These are phyloP conservation scores for Phrixothrix hirtus DNA, from an alignment of 2,888 invertebrate genomes.

Conservation along the genomic window DNA sequence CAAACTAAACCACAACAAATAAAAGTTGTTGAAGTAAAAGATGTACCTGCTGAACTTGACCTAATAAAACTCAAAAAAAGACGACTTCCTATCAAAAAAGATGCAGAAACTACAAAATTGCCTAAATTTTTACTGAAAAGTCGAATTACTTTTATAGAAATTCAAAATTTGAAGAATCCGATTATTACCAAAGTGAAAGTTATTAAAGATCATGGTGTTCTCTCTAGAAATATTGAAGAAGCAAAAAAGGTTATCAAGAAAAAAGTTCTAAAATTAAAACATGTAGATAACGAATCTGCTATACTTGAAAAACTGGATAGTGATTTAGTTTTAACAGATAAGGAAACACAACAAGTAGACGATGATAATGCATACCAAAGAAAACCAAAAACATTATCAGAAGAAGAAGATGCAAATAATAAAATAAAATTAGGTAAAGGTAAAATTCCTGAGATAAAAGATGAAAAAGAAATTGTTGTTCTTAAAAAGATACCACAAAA, in stretches of 20 bases:
- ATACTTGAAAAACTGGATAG: constrained; percentile 56
- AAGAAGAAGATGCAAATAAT: constrained; percentile 50
- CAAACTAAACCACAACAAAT: constrained; percentile 65
- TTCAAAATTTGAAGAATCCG: neutral
- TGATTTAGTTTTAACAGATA: constrained; percentile 51
- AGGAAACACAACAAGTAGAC: constrained; percentile 52
- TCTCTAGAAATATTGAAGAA: constrained; percentile 59
- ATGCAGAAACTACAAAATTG: constrained; percentile 50
- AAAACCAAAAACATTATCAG: constrained; percentile 27
- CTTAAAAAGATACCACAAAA: constrained; percentile 54
- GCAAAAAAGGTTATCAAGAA: constrained; percentile 56
- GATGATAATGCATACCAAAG: constrained; percentile 47
- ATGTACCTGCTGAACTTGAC: constrained; percentile 63
- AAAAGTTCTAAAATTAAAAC: constrained; percentile 38
- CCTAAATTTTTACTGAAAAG: constrained; percentile 74
- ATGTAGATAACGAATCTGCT: constrained; percentile 26
- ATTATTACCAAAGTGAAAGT: constrained; percentile 31
- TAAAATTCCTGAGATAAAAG: constrained; percentile 47
- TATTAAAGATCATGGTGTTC: constrained; percentile 54
- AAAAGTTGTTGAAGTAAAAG: constrained; percentile 61
- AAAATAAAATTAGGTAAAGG: constrained; percentile 54
- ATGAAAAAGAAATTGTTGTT: constrained; percentile 47
- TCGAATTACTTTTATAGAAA: constrained; percentile 45
- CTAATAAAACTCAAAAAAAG: constrained; percentile 66
- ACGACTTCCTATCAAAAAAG: constrained; percentile 46